phyloP scores from a whole-genome alignment of 2,888 invertebrate species.

The Leucophenga montana region DNA sequence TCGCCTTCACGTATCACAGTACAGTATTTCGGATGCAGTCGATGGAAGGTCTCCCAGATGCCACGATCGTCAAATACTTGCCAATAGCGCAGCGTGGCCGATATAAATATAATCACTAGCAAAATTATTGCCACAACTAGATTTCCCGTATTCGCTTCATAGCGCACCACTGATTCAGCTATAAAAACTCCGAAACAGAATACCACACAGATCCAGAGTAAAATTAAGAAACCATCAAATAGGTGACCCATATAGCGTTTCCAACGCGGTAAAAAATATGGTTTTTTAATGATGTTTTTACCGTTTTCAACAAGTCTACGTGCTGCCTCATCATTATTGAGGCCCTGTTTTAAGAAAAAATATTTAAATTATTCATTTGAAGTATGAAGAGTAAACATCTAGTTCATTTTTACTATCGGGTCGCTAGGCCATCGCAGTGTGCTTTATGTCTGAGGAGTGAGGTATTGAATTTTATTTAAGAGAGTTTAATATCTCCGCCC shows the following conservation, averaged over 20 bases:
- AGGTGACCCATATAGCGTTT: background rate
- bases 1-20: constrained; percentile 48
- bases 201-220: background rate
- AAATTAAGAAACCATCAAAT: background rate
- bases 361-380: no score
- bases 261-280: no score
- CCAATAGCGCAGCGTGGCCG: constrained; percentile 23
- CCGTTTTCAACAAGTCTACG: no score
- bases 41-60: constrained; percentile 37
- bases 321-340: no score
- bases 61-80: constrained; percentile 37
- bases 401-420: no score
- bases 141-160: background rate
- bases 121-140: background rate
- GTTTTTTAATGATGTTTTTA: no score
- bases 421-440: no score
- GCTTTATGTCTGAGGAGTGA: no score
- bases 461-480: no score
- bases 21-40: constrained; percentile 49
- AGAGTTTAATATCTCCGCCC: no score
- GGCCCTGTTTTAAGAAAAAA: no score
- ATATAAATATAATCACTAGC: background rate
- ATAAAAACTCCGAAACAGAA: background rate
- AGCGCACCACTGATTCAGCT: background rate
- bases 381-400: no score